Evolutionary conservation across 2,888 invertebrate species (phyloP).

Genomic region (Eristalis arbustorum): DNA sequence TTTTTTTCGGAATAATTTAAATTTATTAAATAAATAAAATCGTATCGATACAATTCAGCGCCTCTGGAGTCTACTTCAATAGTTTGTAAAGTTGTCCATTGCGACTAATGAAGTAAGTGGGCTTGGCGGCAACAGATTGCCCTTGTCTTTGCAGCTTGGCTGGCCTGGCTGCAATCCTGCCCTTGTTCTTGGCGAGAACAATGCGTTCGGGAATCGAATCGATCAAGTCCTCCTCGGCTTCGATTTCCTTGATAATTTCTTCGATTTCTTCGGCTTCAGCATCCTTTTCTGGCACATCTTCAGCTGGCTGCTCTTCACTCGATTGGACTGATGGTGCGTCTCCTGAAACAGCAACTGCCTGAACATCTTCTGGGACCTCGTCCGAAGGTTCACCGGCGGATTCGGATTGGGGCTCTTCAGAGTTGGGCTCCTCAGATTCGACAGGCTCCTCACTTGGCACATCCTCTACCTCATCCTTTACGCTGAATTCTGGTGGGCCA

Average conservation of each 20-base stretch:
- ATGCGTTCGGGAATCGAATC: constrained; percentile 24
- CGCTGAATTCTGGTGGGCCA: constrained; percentile 41
- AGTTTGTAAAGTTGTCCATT: constrained; percentile 48
- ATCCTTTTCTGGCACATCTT: constrained; percentile 5
- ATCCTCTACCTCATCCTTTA: constrained; percentile 9
- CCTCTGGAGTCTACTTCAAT: constrained; percentile 16
- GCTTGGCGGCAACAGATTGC: background rate
- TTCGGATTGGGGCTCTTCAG: background rate
- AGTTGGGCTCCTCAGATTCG: background rate
- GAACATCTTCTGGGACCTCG: background rate
- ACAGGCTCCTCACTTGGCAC: background rate
- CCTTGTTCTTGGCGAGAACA: background rate
- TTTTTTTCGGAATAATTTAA: background rate
- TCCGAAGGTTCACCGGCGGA: background rate
- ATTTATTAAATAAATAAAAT: constrained; percentile 37
- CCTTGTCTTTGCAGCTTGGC: background rate
- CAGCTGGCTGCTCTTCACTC: constrained; percentile 1
- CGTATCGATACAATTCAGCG: background rate
- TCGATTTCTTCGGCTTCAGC: constrained; percentile 42
- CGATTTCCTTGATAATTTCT: constrained; percentile 27
- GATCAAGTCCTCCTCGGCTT: constrained; percentile 32
- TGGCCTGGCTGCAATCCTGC: background rate
- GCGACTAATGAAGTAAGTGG: constrained; percentile 38
- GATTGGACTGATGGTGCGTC: background rate
- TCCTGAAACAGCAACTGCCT: background rate